A percentile compares a stretch with the other conserved stretches of the same genome.
Conservation (phyloP, 1,140 invertebrate genomes). For the Aphaenogaster floridana region DNA sequence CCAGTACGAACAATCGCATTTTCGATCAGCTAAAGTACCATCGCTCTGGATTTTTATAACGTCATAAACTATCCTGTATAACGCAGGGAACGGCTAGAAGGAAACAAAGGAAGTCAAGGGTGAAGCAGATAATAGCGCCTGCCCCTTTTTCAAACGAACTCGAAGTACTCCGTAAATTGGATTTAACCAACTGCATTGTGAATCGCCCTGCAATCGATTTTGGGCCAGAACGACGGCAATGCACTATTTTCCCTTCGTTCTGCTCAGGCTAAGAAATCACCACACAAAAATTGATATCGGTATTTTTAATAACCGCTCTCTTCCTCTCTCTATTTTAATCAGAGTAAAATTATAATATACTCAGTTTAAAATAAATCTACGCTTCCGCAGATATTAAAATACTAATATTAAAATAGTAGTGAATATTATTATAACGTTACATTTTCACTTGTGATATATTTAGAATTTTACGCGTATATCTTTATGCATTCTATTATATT, state of each 20-base stretch:
- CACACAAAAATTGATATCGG: not conserved
- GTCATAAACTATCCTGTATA: slow-evolving; percentile 44
- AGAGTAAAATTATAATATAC: not conserved
- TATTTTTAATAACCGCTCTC: slow-evolving; percentile 6
- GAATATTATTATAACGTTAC: not conserved
- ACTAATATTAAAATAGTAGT: not conserved
- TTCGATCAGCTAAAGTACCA: not conserved
- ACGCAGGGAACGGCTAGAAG: not conserved
- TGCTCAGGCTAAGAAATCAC: not conserved
- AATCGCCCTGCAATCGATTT: slow-evolving; percentile 52
- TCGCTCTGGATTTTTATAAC: slow-evolving; percentile 36
- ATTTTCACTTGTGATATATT: not conserved
- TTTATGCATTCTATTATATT: not conserved
- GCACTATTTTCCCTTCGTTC: slow-evolving; percentile 12
- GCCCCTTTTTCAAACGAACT: slow-evolving; percentile 51
- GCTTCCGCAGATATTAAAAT: too few species aligned
- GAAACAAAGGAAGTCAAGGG: slow-evolving; percentile 58
- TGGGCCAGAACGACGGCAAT: slow-evolving; percentile 38
- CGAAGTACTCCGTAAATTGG: slow-evolving; percentile 54
- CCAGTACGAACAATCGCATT: not conserved
- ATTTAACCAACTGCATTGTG: slow-evolving; percentile 62
- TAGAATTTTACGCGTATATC: not conserved
- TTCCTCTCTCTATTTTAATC: not conserved
- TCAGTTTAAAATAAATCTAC: slow-evolving; percentile 23
- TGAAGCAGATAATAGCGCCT: slow-evolving; percentile 33